Percentiles rank a stretch among this genome's conserved stretches.
Evolutionary conservation across 1,140 invertebrate species (phyloP).

Genomic region (Steinernema khuongi): DNA sequence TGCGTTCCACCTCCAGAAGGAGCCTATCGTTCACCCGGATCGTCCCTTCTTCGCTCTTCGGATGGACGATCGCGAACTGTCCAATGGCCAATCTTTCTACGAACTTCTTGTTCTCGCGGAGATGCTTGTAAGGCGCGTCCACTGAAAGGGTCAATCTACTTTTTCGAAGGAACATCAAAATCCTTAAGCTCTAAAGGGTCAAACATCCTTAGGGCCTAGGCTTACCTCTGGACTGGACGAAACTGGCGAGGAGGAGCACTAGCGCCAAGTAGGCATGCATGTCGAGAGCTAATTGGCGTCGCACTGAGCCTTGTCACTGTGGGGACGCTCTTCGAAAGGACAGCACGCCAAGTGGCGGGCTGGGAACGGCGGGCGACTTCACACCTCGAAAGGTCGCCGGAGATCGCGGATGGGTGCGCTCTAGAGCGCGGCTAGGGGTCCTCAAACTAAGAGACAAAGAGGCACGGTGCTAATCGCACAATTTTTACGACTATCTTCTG

Average conservation of each 20-base stretch:
- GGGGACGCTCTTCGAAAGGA: background rate
- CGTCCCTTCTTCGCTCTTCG: background rate
- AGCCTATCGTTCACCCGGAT: background rate
- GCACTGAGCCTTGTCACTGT: background rate
- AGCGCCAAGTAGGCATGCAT: background rate
- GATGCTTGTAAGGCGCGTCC: too few relatives aligned
- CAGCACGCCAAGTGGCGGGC: background rate
- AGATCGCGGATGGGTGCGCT: too few relatives aligned
- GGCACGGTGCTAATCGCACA: background rate
- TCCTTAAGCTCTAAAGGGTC: too few relatives aligned
- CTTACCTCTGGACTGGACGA: background rate
- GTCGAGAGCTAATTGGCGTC: background rate
- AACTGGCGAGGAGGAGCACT: background rate
- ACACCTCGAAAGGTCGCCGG: slow-evolving; percentile 6
- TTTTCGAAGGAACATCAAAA: too few relatives aligned
- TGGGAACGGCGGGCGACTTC: background rate
- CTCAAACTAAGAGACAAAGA: background rate
- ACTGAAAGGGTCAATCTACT: too few relatives aligned
- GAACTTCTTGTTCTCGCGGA: background rate
- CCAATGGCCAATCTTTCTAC: background rate
- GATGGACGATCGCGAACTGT: background rate
- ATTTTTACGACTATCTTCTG: background rate
- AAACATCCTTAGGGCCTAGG: background rate
- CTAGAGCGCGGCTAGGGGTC: too few relatives aligned
- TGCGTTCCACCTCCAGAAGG: background rate